These are phyloP conservation scores for Temnothorax nylanderi DNA, from an alignment of 1,140 invertebrate genomes.

Conservation along the genomic window DNA sequence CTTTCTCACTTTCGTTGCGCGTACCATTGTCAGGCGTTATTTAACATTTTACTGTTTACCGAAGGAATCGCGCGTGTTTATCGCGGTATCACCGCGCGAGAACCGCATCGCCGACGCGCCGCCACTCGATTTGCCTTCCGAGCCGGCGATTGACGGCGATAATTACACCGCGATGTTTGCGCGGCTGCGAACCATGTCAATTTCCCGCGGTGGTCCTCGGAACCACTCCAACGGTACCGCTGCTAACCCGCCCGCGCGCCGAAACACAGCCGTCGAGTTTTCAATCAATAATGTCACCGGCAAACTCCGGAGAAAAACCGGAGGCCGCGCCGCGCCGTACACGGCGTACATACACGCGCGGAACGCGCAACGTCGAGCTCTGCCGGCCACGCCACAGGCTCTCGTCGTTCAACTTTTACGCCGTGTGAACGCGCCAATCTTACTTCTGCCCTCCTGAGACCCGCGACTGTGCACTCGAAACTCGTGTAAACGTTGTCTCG, in stretches of 20 bases:
- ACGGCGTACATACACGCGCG: not conserved
- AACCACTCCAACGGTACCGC: conserved; percentile 29
- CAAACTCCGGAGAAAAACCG: conserved; percentile 51
- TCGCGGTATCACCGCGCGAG: conserved; percentile 8
- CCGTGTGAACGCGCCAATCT: not conserved
- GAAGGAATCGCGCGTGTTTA: conserved; percentile 26
- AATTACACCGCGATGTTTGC: conserved; percentile 56
- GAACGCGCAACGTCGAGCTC: not conserved
- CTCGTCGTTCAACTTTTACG: not conserved
- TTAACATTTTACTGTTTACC: conserved; percentile 1
- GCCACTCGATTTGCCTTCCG: conserved; percentile 54
- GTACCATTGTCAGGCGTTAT: not conserved
- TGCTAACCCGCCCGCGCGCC: conserved; percentile 6
- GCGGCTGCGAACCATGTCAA: conserved; percentile 50
- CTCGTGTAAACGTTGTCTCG: not conserved
- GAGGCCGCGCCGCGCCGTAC: not conserved
- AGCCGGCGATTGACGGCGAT: conserved; percentile 53
- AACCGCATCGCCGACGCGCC: not conserved
- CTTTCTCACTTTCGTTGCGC: not conserved
- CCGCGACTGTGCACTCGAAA: not conserved
- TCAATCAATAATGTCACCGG: conserved; percentile 60
- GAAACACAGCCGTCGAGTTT: conserved; percentile 51
- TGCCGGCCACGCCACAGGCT: not conserved
- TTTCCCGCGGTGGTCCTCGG: conserved; percentile 43
- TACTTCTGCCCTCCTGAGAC: not conserved